Evolutionary conservation across 2,797 vertebrate genomes (phyloP).

Genomic region (Knipowitschia caucasica): DNA sequence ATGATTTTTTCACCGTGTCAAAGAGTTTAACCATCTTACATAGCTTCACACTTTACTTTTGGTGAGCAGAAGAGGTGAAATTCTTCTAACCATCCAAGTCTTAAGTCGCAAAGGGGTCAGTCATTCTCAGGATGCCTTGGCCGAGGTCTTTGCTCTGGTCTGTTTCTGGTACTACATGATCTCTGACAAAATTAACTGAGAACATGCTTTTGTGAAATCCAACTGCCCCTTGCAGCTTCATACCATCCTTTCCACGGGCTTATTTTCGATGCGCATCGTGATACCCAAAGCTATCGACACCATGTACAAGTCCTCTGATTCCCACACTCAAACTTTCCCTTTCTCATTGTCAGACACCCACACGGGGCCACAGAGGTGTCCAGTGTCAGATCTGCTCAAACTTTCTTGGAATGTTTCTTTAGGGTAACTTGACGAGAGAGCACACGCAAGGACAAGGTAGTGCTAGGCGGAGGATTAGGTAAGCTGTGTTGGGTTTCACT

Average conservation of each 20-base stretch:
- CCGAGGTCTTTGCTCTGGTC: background rate
- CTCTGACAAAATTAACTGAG: background rate
- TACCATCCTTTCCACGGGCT: constrained; percentile 15
- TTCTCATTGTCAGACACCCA: constrained; percentile 30
- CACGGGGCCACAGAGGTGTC: constrained; percentile 38
- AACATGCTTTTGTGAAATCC: constrained; percentile 2
- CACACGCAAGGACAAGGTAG: constrained; percentile 60
- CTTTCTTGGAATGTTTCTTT: constrained; percentile 68
- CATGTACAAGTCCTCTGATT: constrained; percentile 20
- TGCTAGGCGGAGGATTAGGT: constrained; percentile 47
- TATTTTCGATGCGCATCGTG: constrained; percentile 31
- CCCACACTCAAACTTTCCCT: constrained; percentile 33
- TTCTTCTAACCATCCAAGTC: background rate
- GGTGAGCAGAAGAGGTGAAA: background rate
- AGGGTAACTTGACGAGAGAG: constrained; percentile 44
- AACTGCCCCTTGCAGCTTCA: background rate
- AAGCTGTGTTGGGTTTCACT: constrained; percentile 40
- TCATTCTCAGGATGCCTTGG: background rate
- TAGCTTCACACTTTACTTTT: background rate
- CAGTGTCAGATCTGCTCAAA: constrained; percentile 48
- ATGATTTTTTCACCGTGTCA: background rate
- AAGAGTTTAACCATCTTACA: background rate
- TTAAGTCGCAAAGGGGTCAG: constrained; percentile 2
- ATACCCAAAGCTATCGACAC: constrained; percentile 21
- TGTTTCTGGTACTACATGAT: background rate